phyloP scores from a whole-genome alignment of 1,140 invertebrate genomes.

The Anoplophora glabripennis region DNA sequence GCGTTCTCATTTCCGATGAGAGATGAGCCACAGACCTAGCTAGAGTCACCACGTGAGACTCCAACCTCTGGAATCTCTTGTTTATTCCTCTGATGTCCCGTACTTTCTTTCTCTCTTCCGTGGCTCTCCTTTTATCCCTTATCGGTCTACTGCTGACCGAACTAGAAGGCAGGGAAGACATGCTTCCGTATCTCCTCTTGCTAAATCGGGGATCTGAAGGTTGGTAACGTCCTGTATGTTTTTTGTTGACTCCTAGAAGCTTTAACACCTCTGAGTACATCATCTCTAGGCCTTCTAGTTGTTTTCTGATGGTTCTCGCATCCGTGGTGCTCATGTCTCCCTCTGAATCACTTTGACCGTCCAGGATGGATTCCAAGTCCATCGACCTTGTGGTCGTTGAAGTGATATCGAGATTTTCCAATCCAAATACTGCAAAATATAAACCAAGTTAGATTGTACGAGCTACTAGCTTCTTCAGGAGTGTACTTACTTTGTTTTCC shows the following conservation, averaged over 20 bases:
- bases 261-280: constrained; percentile 79
- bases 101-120: constrained; percentile 69
- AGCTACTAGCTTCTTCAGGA: not conserved
- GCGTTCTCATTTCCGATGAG: constrained; percentile 87
- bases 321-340: constrained; percentile 75
- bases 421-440: constrained; percentile 60
- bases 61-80: constrained; percentile 83
- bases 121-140: constrained; percentile 60
- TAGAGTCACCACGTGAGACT: constrained; percentile 88
- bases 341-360: constrained; percentile 66
- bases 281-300: constrained; percentile 80
- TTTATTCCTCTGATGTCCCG: constrained; percentile 79
- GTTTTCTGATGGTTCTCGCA: constrained; percentile 73
- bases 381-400: constrained; percentile 71
- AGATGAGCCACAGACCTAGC: constrained; percentile 89
- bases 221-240: constrained; percentile 53
- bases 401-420: constrained; percentile 73
- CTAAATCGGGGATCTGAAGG: constrained; percentile 60
- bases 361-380: constrained; percentile 78
- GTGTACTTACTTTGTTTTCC: constrained; percentile 46
- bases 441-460: not conserved
- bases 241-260: constrained; percentile 68
- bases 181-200: constrained; percentile 67
- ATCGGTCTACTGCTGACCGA: constrained; percentile 74
- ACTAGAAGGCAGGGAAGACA: constrained; percentile 78